Evolutionary conservation across 2,888 invertebrate species (phyloP), one percentile per base, ranked within the genome.

Genomic region (Xestia c-nigrum): DNA sequence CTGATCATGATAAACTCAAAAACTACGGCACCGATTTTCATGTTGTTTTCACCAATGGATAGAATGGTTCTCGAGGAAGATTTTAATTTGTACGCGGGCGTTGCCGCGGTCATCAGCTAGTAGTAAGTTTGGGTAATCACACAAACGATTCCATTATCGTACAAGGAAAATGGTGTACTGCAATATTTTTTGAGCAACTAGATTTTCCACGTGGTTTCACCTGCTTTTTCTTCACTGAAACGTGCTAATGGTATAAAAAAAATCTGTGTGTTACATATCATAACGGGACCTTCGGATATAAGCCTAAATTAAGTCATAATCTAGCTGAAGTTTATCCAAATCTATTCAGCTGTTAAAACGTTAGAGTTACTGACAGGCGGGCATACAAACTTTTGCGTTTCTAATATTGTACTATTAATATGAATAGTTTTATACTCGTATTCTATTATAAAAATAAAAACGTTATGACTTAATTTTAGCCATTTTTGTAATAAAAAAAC

Each of bases 81-180:
- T 31, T 31, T 31, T 31, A n/a, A n/a, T n/a, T n/a, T n/a, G n/a
- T n/a, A n/a, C n/a, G n/a, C n/a, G n/a, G n/a, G n/a, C n/a, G n/a
- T n/a, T n/a, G n/a, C n/a, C n/a, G n/a, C n/a, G n/a, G n/a, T n/a
- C n/a, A n/a, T n/a, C 31, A 31, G 3, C 31, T 31, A 31, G 31
- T 31, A 52, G n/a, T 19, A 5, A 68, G 61, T 16, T 59, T 47
- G 4, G 14, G 6, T 43, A 66, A 19, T 46, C 5, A 7, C 14
- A 38, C 38, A 14, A 46, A 55, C 16, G 16, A 76, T 66, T 74
- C 7, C 31, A 75, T n/a, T 76, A 55, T 24, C 24, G 9, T 21
- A 16, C 31, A 31, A 24, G 3, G 1, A 47, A 38, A 47, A 21
- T 40, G 47, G 7, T 40, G 16, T 31, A 31, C 31, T n/a, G n/a